Percentiles rank a stretch among this genome's conserved stretches.
Conservation (phyloP, 2,113 vertebrate species). For the Todiramphus saurophagus region DNA sequence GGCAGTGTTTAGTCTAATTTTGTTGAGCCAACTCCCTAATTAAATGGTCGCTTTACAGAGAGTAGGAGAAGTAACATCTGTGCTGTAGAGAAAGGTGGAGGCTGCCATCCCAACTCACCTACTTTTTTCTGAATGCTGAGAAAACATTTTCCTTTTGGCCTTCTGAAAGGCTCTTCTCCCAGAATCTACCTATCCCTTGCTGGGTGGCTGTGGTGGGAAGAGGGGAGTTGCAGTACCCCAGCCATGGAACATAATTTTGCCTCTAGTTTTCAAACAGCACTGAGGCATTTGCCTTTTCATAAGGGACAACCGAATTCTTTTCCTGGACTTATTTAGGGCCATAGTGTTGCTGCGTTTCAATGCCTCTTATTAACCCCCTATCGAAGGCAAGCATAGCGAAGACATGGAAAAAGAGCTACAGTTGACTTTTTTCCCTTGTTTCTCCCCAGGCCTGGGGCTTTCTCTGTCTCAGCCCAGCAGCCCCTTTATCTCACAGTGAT, state of each 20-base stretch:
- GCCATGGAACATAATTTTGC: not conserved
- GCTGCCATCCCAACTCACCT: not conserved
- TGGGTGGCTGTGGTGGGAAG: accelerated
- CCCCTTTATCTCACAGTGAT: not conserved
- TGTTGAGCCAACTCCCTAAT: slow-evolving; percentile 15
- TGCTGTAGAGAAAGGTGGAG: not conserved
- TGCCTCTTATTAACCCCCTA: not conserved
- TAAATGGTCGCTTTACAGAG: not conserved
- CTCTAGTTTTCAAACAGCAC: not conserved
- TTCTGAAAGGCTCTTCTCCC: not conserved
- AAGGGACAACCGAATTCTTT: not conserved
- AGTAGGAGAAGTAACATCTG: not conserved
- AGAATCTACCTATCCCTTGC: not conserved
- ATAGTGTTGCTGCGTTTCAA: not conserved
- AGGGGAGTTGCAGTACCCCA: not conserved
- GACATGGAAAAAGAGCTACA: not conserved
- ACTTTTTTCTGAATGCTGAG: not conserved
- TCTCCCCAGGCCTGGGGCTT: not conserved
- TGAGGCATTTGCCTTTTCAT: not conserved
- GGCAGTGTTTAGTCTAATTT: slow-evolving; percentile 12
- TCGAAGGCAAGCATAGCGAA: not conserved
- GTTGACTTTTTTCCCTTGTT: not conserved
- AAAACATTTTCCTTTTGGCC: not conserved
- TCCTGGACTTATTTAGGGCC: not conserved
- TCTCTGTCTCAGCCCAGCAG: not conserved